Conservation (phyloP, 2,113 vertebrate genomes). For the Chascanopsetta lugubris region DNA sequence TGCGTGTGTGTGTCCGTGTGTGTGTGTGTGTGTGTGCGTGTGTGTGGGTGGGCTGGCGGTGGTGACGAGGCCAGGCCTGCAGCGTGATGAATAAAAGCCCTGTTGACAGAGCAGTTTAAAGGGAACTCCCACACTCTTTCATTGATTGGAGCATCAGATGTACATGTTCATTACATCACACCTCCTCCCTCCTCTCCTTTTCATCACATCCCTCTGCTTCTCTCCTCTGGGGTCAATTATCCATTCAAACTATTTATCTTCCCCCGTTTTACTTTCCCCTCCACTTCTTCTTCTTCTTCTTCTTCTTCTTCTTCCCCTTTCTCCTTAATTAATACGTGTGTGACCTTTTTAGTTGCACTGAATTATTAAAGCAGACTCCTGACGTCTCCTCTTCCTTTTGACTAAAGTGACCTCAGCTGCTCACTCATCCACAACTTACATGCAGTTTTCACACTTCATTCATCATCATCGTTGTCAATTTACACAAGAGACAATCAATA, state of each 20-base stretch:
- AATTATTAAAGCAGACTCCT: constrained; percentile 52
- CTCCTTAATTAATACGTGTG: constrained; percentile 59
- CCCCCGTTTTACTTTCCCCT: not conserved
- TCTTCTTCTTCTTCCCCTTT: constrained; percentile 19
- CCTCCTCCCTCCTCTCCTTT: not conserved
- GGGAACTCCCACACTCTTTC: constrained; percentile 29
- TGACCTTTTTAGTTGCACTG: constrained; percentile 64
- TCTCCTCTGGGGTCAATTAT: not conserved
- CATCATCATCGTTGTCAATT: not conserved
- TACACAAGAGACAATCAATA: constrained; percentile 3
- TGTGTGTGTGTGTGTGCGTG: not conserved
- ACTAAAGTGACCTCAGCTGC: not conserved
- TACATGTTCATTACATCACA: not conserved
- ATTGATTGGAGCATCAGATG: constrained; percentile 26
- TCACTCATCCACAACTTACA: not conserved
- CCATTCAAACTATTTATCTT: constrained; percentile 14
- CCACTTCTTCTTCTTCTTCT: not conserved
- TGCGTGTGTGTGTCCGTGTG: not conserved
- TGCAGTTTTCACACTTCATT: not conserved
- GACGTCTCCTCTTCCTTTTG: constrained; percentile 20
- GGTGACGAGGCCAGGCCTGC: not conserved
- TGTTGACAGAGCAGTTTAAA: constrained; percentile 43
- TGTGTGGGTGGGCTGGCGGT: not conserved
- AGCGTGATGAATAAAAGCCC: constrained; percentile 22
- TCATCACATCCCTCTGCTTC: constrained; percentile 15